Evolutionary conservation across 2,888 invertebrate genomes (phyloP), one percentile per base, ranked within the genome.

Genomic region (Thereva nobilitata): DNA sequence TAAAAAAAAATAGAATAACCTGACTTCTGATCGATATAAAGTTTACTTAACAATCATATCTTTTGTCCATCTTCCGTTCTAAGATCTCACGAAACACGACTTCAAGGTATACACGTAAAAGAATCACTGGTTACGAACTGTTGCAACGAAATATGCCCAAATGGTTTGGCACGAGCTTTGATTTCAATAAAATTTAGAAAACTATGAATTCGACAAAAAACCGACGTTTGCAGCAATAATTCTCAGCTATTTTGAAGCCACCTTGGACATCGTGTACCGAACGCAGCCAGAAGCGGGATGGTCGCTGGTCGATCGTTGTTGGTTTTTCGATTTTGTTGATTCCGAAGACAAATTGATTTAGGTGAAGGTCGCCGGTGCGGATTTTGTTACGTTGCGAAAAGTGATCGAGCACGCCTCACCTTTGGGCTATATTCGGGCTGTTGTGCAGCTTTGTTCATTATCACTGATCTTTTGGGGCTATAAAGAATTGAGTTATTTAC

Each of bases 321-420:
- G 45, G 61, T 61, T 61, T 61, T 61, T 10, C 50, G 40, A 12
- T 23, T 23, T 23, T 23, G n/a, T 61, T 61, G 61, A 50, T 44
- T 45, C 54, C 54, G 53, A 44, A 64, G 64, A 64, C 64, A 64
- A 64, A 64, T 64, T 64, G 54, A 64, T 64, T 64, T 64, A 45
- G 64, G 64, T 64, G 64, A 64, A 64, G 64, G 64, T 64, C 64
- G 54, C 7, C 50, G 41, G 37, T 49, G 50, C 50, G 37, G 61
- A 61, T 61, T 49, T 61, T 61, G 41, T 61, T 61, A 50, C 50
- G 50, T 61, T 61, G 50, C 50, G 61, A 61, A 61, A 61, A 41
- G 37, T 57, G 40, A 61, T 50, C 50, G 61, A 61, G 49, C 50
- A 34, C 40, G 41, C 40, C 50, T 35, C 41, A 50, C 50, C 61